Evolutionary conservation across 2,113 vertebrate genomes (phyloP), one percentile per base, ranked within the genome.

Genomic region (Acrocephalus arundinaceus): DNA sequence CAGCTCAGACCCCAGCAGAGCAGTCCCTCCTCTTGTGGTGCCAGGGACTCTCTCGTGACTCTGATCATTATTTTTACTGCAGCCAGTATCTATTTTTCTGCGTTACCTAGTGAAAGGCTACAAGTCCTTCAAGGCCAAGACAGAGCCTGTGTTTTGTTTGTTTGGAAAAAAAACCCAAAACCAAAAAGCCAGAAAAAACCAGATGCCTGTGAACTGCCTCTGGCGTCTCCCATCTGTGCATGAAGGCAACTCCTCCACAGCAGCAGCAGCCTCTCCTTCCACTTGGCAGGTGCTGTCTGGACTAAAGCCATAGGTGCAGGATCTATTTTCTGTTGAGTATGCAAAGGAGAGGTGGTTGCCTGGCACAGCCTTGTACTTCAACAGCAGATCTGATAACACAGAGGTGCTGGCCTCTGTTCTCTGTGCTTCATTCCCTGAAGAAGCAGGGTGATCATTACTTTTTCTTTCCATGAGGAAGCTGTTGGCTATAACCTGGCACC

Each of bases 261-360:
- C 3, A 3, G 49, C 4, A 3, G 54, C 76, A 66, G 82, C 52
- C 20, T 87, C 84, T 71, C 31, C 57, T 46, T 76, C 91, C 4
- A 7, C 65, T 81, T 68, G 77, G 77, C 85, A 94, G 77, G 81
- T 94, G 70, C 39, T 85, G 31, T 72, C 86, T 93, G 91, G 89
- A 85, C 23, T 18, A 7, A 13, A 80, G 93, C 93, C 84, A 71
- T 4, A 65, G 54, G 30, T 41, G 21, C 4, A 22, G 73, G 73
- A 51, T 41, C 65, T 85, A 7, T 67, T 81, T 91, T 85, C 61
- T 85, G 30, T 48, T 55, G 61, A 75, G 35, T 16, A 15, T 2
- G 52, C 46, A 81, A 57, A 88, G 65, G 35, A 87, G 65, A 67
- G 62, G 63, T 4, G 19, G 35, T 22, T 83, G 62, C 30, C 12